A percentile compares a stretch with the other conserved stretches of the same genome.
These are phyloP conservation scores for Oxygymnocypris stewartii DNA, from an alignment of 2,113 vertebrate species.

Conservation along the genomic window DNA sequence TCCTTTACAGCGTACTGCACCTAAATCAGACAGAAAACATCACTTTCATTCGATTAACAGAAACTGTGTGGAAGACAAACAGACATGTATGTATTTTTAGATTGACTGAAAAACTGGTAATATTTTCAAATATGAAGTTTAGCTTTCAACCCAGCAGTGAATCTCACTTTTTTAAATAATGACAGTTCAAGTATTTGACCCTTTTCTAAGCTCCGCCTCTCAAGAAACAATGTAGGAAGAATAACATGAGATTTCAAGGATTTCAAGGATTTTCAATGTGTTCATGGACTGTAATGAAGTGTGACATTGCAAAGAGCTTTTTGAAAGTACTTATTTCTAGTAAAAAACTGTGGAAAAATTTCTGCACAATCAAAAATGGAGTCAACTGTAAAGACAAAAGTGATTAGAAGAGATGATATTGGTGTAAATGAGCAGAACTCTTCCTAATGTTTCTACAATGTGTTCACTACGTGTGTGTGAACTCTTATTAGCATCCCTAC, in stretches of 20 bases:
- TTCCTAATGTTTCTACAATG: neutral
- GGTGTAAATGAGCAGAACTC: neutral
- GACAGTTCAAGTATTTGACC: neutral
- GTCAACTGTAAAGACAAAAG: neutral
- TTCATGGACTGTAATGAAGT: neutral
- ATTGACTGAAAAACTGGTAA: neutral
- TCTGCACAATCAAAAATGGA: neutral
- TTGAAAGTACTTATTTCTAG: too few relatives aligned
- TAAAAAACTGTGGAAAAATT: too few relatives aligned
- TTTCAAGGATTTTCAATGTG: neutral
- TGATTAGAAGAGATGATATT: neutral
- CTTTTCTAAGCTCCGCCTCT: neutral
- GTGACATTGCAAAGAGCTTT: neutral
- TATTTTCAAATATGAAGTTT: neutral
- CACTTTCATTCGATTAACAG: neutral
- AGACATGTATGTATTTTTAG: neutral
- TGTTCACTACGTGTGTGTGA: too few relatives aligned
- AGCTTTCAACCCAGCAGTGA: neutral
- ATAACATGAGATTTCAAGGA: too few relatives aligned
- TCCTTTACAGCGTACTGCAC: conserved; percentile 90
- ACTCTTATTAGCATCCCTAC: neutral
- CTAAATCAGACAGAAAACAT: conserved; percentile 63
- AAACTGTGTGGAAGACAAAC: neutral
- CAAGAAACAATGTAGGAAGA: neutral
- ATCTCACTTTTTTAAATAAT: neutral